Conservation (phyloP, 2,888 invertebrate genomes). For the Temnothorax unifasciatus region DNA sequence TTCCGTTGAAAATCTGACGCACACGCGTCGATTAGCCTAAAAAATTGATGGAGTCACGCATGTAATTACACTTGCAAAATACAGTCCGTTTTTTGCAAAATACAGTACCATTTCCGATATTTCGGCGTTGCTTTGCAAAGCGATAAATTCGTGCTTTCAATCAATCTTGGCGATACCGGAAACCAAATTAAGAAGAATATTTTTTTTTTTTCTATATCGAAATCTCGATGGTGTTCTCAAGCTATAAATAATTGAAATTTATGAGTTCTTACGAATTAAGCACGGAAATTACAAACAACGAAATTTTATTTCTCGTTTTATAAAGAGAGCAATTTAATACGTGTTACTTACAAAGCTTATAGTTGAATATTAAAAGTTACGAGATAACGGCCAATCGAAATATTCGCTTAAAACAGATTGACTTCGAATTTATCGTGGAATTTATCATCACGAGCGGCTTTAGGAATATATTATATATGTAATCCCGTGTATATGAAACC, state of each 20-base stretch:
- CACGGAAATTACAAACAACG: background rate
- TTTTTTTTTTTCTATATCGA: background rate
- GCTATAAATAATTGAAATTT: background rate
- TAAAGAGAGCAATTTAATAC: background rate
- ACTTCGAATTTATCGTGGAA: background rate
- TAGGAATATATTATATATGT: conserved; percentile 22
- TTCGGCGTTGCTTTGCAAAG: background rate
- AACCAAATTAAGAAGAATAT: background rate
- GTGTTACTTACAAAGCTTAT: background rate
- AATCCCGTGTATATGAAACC: conserved; percentile 24
- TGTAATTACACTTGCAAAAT: conserved; percentile 66
- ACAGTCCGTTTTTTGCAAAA: conserved; percentile 53
- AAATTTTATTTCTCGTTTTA: conserved; percentile 14
- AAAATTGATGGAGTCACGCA: conserved; percentile 59
- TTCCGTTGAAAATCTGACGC: conserved; percentile 58
- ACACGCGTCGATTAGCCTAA: conserved; percentile 45
- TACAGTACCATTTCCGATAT: conserved; percentile 15
- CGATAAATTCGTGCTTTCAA: background rate
- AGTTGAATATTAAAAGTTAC: conserved; percentile 21
- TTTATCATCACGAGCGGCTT: background rate
- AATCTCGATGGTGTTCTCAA: background rate
- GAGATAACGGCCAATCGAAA: background rate
- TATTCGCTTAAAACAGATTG: background rate
- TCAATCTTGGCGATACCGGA: background rate
- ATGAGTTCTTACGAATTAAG: background rate